Conservation (phyloP, 2,797 vertebrate genomes). For the Denticeps clupeoides region DNA sequence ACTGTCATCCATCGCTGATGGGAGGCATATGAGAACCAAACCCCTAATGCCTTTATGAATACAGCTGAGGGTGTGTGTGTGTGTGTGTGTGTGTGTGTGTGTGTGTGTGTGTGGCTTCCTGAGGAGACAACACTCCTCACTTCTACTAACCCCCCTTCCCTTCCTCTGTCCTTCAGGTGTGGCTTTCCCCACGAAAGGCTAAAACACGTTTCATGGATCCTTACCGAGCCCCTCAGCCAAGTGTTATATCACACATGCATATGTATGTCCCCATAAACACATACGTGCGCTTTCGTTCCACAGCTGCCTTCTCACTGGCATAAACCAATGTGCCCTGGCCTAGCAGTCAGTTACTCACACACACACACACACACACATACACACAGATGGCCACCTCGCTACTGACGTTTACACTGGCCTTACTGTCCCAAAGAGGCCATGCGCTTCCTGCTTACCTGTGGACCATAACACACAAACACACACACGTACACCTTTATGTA, state of each 20-base stretch:
- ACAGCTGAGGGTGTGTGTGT: slow-evolving; percentile 4
- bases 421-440: too few species aligned
- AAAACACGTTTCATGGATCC: slow-evolving; percentile 77
- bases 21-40: neutral
- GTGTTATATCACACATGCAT: slow-evolving; percentile 46
- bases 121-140: slow-evolving; percentile 52
- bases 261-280: slow-evolving; percentile 5
- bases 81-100: neutral
- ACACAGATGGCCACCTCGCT: slow-evolving; percentile 40
- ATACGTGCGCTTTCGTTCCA: slow-evolving; percentile 65
- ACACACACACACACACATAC: slow-evolving; percentile 33
- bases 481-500: slow-evolving; percentile 1
- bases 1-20: neutral
- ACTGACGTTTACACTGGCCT: slow-evolving; percentile 45
- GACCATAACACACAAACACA: neutral
- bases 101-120: slow-evolving; percentile 24
- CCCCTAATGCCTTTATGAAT: slow-evolving; percentile 20
- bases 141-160: slow-evolving; percentile 70
- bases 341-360: slow-evolving; percentile 73
- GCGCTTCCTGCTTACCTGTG: neutral
- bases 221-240: slow-evolving; percentile 78
- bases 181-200: slow-evolving; percentile 84
- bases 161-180: slow-evolving; percentile 84
- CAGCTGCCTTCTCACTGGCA: slow-evolving; percentile 52
- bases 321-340: slow-evolving; percentile 36